Evolutionary conservation across 1,140 invertebrate genomes (phyloP), one percentile per base, ranked within the genome.

Genomic region (Trachelipus rathkii): DNA sequence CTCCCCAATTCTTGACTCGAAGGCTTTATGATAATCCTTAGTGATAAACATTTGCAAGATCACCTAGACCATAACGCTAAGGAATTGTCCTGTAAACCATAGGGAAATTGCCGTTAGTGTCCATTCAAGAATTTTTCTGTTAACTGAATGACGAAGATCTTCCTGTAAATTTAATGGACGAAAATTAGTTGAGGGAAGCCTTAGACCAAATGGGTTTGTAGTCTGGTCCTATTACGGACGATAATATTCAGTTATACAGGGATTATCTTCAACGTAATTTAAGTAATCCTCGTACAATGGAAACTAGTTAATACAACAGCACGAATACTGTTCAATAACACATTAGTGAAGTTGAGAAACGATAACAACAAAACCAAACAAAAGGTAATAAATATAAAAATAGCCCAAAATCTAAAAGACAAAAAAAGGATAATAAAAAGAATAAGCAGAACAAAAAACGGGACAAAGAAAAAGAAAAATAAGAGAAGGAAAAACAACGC

Each of bases 221-320:
- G 19, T 13, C 11, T 3, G 50, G 50, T 15, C 50, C 50, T 60
- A 60, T 60, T 60, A 15, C 50, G 11, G 50, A 8, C 4, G 50
- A 60, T 60, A 60, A 60, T 60, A 60, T 60, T 60, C 50, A 60
- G 4, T 60, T 60, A 19, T 60, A 60, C 19, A 60, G 50, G 19
- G 50, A 60, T 60, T 60, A 60, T 19, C 50, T 60, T 60, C 8
- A 60, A 8, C 11, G 50, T 15, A 13, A 60, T 60, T 33, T 33
- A 33, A 6, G 6, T 33, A 33, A 33, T n/a, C n/a, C n/a, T n/a
- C n/a, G n/a, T 33, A 33, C 33, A 33, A 60, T 60, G 11, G 50
- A 60, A 8, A 60, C 11, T 8, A 15, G 19, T 15, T 13, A 60
- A 1, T 0, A 60, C 11, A 19, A 1, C 8, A 15, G 50, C 8